These are phyloP conservation scores for Myiozetetes cayanensis DNA, from an alignment of 2,113 vertebrate genomes.

Conservation along the genomic window DNA sequence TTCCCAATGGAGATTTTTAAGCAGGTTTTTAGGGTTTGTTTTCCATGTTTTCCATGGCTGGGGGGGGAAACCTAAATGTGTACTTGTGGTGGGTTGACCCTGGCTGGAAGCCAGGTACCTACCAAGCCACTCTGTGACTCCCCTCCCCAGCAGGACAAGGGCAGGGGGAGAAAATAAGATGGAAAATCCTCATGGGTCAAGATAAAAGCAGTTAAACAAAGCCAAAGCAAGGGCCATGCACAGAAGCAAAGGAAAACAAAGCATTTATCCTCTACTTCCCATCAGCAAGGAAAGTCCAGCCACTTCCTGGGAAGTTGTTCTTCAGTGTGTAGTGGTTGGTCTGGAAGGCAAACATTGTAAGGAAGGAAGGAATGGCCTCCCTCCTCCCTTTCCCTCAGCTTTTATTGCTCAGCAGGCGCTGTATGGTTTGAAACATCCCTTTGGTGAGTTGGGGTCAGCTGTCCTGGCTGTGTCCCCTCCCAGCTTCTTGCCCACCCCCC, in stretches of 20 bases:
- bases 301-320: background rate
- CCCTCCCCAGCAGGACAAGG: background rate
- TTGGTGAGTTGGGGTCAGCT: background rate
- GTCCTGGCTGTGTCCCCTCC: background rate
- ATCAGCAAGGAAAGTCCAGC: background rate
- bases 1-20: background rate
- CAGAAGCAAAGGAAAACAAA: background rate
- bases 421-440: background rate
- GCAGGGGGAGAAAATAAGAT: background rate
- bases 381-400: background rate
- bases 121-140: background rate
- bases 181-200: background rate
- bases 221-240: background rate
- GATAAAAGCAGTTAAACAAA: background rate
- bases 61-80: background rate
- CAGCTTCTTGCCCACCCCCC: background rate
- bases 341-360: background rate
- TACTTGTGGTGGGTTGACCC: background rate
- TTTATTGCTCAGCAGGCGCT: background rate
- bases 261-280: background rate
- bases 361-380: background rate
- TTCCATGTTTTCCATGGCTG: background rate
- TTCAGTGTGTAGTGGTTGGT: background rate
- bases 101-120: background rate
- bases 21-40: background rate